Percentiles rank a stretch among this genome's conserved stretches.
phyloP scores from a whole-genome alignment of 2,797 vertebrate species.

The Stomatorhinus walkeri region DNA sequence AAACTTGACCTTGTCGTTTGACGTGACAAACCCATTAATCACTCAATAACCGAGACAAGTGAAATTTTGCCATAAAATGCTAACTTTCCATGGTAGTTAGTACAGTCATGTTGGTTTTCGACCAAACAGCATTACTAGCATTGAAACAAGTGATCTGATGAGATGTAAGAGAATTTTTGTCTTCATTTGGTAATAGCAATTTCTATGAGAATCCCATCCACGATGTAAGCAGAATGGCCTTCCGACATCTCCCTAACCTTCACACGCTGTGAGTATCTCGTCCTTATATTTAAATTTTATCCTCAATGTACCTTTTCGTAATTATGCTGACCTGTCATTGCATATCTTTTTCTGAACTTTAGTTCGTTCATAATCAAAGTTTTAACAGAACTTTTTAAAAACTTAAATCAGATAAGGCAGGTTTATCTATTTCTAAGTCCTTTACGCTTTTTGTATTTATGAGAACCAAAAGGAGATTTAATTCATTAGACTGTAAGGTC shows the following conservation, averaged over 20 bases:
- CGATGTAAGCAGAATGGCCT: background rate
- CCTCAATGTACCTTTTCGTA: background rate
- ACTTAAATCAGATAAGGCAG: background rate
- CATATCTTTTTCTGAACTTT: background rate
- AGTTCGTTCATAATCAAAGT: background rate
- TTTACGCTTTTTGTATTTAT: background rate
- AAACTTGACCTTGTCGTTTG: background rate
- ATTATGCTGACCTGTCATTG: background rate
- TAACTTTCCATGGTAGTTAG: background rate
- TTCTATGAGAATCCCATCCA: conserved; percentile 5
- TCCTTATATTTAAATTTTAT: background rate
- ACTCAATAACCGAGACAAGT: background rate
- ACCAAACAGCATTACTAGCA: background rate
- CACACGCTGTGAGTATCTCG: conserved; percentile 2
- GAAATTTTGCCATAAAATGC: background rate
- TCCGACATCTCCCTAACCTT: background rate
- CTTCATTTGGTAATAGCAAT: background rate
- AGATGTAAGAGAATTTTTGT: background rate
- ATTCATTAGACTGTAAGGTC: background rate
- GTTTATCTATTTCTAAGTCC: background rate
- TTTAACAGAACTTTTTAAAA: background rate
- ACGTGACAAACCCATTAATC: background rate
- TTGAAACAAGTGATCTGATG: background rate
- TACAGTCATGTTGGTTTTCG: background rate
- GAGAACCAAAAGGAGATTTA: background rate